Conservation (phyloP, 2,888 invertebrate species). For the Aporophyla nigra region DNA sequence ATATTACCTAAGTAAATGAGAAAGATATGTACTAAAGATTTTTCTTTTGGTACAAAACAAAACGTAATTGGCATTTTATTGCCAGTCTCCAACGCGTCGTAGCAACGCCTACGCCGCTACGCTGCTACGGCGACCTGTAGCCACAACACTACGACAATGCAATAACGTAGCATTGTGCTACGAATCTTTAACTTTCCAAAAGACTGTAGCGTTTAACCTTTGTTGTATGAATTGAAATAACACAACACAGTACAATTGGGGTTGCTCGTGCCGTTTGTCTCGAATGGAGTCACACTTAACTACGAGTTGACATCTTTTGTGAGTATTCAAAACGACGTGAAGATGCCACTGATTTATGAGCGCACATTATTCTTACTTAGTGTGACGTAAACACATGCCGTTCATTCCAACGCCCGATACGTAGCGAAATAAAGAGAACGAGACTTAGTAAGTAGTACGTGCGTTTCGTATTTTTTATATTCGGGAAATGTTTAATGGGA, state of each 20-base stretch:
- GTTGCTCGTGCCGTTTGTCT: conserved; percentile 71
- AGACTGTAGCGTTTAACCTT: conserved; percentile 33
- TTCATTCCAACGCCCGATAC: conserved; percentile 71
- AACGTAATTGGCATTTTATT: conserved; percentile 12
- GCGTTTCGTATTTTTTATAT: conserved; percentile 60
- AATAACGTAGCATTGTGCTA: conserved; percentile 56
- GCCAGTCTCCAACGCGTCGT: conserved; percentile 20
- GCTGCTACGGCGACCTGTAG: conserved; percentile 37
- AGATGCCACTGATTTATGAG: conserved; percentile 86
- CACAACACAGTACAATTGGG: conserved; percentile 68
- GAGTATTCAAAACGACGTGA: conserved; percentile 85
- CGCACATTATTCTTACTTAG: conserved; percentile 86
- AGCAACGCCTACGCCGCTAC: conserved; percentile 46
- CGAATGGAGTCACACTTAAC: conserved; percentile 76
- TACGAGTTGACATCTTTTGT: conserved; percentile 80
- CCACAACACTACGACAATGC: conserved; percentile 42
- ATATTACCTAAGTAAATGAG: too few relatives aligned
- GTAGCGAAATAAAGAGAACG: conserved; percentile 61
- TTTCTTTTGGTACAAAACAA: not conserved
- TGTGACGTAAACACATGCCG: conserved; percentile 86
- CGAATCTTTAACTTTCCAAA: conserved; percentile 45
- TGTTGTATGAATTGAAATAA: conserved; percentile 64
- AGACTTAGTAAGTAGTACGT: conserved; percentile 51
- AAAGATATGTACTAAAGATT: not conserved
- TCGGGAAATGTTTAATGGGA: conserved; percentile 60